phyloP scores from a whole-genome alignment of 2,797 vertebrate species.

The Falco cherrug region DNA sequence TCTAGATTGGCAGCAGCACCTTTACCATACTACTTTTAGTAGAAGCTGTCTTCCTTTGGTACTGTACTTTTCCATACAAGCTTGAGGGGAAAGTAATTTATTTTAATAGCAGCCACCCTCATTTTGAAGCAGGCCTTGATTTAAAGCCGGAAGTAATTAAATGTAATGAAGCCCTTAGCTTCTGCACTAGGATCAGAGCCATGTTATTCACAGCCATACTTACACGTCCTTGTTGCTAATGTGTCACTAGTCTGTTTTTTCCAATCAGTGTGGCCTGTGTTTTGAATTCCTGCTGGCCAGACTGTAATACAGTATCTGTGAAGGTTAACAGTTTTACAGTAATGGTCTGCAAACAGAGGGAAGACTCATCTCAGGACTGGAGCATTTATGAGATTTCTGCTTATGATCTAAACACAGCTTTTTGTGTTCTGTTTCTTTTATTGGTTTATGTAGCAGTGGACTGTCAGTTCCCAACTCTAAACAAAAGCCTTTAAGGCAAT shows the following conservation, averaged over 20 bases:
- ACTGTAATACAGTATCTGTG: neutral
- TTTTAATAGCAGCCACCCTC: conserved; percentile 62
- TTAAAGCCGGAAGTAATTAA: conserved; percentile 66
- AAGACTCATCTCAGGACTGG: neutral
- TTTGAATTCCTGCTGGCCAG: neutral
- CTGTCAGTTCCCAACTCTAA: neutral
- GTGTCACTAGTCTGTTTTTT: conserved; percentile 7
- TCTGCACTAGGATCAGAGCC: conserved; percentile 46
- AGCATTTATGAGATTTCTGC: neutral
- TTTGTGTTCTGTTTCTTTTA: neutral
- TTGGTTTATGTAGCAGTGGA: neutral
- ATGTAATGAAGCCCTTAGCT: conserved; percentile 57
- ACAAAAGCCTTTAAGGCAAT: neutral
- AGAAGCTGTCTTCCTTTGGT: conserved; percentile 27
- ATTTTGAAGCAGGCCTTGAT: conserved; percentile 61
- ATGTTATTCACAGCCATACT: conserved; percentile 15
- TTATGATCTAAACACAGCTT: neutral
- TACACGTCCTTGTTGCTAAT: conserved; percentile 10
- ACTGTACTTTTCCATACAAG: conserved; percentile 48
- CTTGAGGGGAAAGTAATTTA: conserved; percentile 59
- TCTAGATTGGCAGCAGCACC: conserved; percentile 28
- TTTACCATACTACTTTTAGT: conserved; percentile 41
- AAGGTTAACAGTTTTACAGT: neutral
- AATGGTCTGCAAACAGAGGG: neutral
- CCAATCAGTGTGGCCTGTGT: neutral